phyloP scores from a whole-genome alignment of 2,797 vertebrate species.

The Platyrinchus mystaceus region DNA sequence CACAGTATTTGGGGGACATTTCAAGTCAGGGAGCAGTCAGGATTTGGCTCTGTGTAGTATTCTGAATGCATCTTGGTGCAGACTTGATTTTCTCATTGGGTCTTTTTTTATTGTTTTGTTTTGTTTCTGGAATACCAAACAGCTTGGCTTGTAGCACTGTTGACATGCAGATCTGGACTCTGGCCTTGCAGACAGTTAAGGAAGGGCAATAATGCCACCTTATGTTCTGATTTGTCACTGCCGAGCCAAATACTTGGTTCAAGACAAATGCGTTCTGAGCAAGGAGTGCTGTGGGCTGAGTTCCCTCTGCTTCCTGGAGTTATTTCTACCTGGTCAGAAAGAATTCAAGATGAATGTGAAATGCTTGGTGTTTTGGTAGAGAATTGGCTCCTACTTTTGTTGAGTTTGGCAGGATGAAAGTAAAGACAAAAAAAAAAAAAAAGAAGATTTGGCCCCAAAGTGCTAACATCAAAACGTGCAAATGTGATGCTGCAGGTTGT shows the following conservation, averaged over 20 bases:
- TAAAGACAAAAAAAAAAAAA: neutral
- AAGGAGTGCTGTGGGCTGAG: neutral
- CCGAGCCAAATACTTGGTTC: neutral
- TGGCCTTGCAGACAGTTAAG: neutral
- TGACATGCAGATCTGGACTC: neutral
- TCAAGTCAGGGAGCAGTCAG: neutral
- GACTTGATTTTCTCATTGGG: neutral
- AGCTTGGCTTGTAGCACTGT: neutral
- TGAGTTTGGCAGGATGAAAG: neutral
- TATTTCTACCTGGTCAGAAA: neutral
- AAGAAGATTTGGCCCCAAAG: neutral
- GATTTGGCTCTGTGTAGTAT: neutral
- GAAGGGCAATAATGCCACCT: slow-evolving; percentile 71
- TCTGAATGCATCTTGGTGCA: neutral
- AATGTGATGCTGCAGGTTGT: neutral
- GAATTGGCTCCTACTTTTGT: neutral
- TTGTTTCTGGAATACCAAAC: slow-evolving; percentile 17
- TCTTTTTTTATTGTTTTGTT: neutral
- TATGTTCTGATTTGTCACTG: slow-evolving; percentile 67
- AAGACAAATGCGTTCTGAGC: neutral
- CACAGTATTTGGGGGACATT: neutral
- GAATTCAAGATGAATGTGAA: neutral
- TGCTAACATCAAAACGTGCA: neutral
- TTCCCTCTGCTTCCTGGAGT: neutral
- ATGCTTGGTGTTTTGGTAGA: neutral